These are phyloP conservation scores for Drosophila mayri DNA, from an alignment of 1,140 invertebrate species.

Conservation along the genomic window DNA sequence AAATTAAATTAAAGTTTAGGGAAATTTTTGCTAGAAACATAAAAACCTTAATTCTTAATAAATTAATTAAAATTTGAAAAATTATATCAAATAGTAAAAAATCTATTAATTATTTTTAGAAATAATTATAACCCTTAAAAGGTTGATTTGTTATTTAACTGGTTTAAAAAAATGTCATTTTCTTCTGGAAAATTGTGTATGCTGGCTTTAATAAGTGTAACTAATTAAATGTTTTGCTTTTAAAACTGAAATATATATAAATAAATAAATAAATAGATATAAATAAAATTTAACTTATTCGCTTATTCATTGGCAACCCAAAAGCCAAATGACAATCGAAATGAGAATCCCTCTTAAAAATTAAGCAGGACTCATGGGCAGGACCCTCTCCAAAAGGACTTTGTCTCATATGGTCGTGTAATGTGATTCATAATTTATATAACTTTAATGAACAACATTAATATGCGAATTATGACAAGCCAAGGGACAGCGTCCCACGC, in stretches of 20 bases:
- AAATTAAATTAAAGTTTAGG: too few relatives aligned
- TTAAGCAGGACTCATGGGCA: not conserved
- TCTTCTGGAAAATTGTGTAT: not conserved
- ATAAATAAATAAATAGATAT: too few relatives aligned
- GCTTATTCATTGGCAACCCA: not conserved
- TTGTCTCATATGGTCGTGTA: constrained; percentile 55
- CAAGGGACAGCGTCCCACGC: constrained; percentile 25
- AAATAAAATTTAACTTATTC: not conserved
- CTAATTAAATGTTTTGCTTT: not conserved
- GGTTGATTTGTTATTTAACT: not conserved
- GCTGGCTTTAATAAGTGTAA: not conserved
- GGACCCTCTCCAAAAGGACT: constrained; percentile 11
- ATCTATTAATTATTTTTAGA: too few relatives aligned
- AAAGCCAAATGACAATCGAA: not conserved
- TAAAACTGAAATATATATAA: not conserved
- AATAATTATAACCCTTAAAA: not conserved
- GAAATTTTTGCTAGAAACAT: too few relatives aligned
- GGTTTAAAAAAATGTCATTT: not conserved
- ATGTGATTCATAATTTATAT: constrained; percentile 80
- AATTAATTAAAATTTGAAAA: too few relatives aligned
- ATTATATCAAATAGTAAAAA: too few relatives aligned
- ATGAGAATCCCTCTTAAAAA: constrained; percentile 16
- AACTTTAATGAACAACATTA: constrained; percentile 82
- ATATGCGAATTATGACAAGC: constrained; percentile 76
- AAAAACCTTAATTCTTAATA: too few relatives aligned